phyloP scores from a whole-genome alignment of 1,140 invertebrate species.

The Bombus difficillimus region DNA sequence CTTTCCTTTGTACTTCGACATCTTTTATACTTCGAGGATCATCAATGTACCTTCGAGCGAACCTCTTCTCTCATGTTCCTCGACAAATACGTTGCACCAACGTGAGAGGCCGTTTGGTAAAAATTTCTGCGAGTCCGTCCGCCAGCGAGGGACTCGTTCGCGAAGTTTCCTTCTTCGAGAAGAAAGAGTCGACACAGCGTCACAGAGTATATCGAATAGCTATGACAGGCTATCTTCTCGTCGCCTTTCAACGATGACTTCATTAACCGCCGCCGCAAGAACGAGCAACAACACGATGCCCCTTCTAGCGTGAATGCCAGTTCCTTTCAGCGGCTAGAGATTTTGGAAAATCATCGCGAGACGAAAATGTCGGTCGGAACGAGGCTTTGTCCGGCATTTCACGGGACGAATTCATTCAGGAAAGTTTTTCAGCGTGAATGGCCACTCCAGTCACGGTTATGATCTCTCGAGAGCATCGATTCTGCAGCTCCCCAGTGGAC shows the following conservation, averaged over 20 bases:
- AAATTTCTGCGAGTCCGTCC: neutral
- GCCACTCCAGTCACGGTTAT: conserved; percentile 31
- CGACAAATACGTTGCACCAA: neutral
- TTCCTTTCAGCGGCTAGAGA: neutral
- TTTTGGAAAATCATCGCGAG: conserved; percentile 50
- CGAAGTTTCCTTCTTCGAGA: neutral
- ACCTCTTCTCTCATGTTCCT: no score
- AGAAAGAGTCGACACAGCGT: neutral
- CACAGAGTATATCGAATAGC: neutral
- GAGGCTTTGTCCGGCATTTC: conserved; percentile 35
- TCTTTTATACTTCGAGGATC: neutral
- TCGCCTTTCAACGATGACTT: conserved; percentile 9
- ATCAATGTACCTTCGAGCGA: neutral
- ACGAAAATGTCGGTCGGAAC: conserved; percentile 13
- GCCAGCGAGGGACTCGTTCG: neutral
- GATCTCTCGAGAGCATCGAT: conserved; percentile 49
- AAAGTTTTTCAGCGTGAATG: conserved; percentile 41
- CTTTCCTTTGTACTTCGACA: neutral
- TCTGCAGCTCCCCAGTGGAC: conserved; percentile 41
- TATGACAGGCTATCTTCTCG: conserved; percentile 5
- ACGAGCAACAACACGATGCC: conserved; percentile 17
- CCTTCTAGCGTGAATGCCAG: neutral
- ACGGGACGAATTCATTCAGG: conserved; percentile 35
- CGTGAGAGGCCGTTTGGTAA: neutral
- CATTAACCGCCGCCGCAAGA: conserved; percentile 40